Evolutionary conservation across 2,797 vertebrate species (phyloP), one percentile per base, ranked within the genome.

Genomic region (Leucoraja ocellata): DNA sequence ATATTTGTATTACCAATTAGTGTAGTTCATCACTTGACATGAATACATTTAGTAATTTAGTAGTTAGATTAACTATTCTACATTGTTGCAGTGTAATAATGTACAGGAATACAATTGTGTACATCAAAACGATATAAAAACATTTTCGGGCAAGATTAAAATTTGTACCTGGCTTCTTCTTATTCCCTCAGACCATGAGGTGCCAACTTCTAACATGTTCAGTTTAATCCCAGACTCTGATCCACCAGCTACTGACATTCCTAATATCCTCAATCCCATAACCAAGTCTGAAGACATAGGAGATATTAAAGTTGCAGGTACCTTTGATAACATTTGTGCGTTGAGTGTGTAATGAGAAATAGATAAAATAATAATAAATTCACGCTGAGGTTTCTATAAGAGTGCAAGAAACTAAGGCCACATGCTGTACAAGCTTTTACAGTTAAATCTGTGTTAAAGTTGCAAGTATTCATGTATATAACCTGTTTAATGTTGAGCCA

Each of bases 181-280:
- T 92, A 74, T 58, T 11, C 71, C 14, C 28, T 32, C 90, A 92
- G 71, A 74, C 71, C 71, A 74, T 14, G 39, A 92, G 46, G 68
- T 91, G 9, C 23, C 36, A 73, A 74, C 11, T 21, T 74, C 68
- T 36, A 39, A 71, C 46, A 39, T 92, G 71, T 76, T 58, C 90
- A 74, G 25, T 54, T 74, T 74, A 92, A 92, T 88, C 39, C 73
- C 90, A 92, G 71, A 92, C 39, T 58, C 25, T 92, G 46, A 74
- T 7, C 68, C 54, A 4, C 32, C 23, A 32, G 71, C 68, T 23
- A 18, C 90, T 76, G 71, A 92, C 39, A n/a, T 23, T 46, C 90
- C 90, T 16, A 28, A 92, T 14, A 39, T 74, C 32, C 39, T 76
- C 71, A 92, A 23, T 54, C 3, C 7, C 10, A 76, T n/a, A 8